Evolutionary conservation across 2,888 invertebrate genomes (phyloP).

Genomic region (Plebejus anna): DNA sequence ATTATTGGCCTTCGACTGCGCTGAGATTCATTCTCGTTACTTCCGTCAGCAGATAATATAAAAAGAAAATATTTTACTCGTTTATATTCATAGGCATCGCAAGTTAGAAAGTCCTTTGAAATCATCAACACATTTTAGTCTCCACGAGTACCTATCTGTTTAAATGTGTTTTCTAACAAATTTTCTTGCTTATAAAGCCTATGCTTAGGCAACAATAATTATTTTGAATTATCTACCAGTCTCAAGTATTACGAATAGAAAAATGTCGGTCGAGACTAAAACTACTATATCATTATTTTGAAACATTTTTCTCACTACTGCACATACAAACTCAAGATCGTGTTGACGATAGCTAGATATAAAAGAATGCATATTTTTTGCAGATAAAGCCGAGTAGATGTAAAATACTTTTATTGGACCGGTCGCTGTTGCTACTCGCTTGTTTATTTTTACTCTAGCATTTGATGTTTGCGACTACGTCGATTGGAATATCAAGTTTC

Average conservation of each 20-base stretch:
- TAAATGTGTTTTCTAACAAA: background rate
- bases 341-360: conserved; percentile 5
- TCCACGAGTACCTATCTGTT: background rate
- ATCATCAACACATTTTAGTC: background rate
- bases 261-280: background rate
- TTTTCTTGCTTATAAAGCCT: background rate
- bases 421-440: conserved; percentile 30
- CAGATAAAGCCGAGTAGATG: conserved; percentile 14
- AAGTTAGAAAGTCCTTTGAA: background rate
- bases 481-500: conserved; percentile 1
- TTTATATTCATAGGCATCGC: background rate
- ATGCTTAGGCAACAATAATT: background rate
- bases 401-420: conserved; percentile 36
- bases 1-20: background rate
- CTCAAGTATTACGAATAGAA: background rate
- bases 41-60: background rate
- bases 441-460: conserved; percentile 16
- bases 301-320: conserved; percentile 12
- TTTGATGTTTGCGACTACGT: conserved; percentile 17
- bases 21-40: conserved; percentile 2
- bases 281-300: background rate
- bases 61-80: background rate
- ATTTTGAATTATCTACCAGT: background rate
- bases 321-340: background rate
- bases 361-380: conserved; percentile 8